phyloP scores from a whole-genome alignment of 1,140 invertebrate genomes.

The Ostrea edulis region DNA sequence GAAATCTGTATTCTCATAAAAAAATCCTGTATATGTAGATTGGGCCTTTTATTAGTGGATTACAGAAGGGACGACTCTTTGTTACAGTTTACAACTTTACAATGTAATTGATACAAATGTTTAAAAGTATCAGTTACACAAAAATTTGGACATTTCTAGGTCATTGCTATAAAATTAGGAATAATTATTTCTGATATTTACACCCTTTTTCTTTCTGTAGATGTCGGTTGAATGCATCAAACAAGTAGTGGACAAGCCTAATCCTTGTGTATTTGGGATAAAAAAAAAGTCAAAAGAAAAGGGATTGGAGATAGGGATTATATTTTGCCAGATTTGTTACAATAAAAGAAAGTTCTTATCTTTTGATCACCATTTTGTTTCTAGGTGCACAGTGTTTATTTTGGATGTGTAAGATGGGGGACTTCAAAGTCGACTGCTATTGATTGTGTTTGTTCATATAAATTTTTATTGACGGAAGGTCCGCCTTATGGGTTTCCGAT shows the following conservation, averaged over 20 bases:
- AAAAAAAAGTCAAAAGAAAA: neutral
- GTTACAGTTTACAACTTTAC: neutral
- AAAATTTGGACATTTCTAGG: slow-evolving; percentile 33
- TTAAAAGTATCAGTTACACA: slow-evolving; percentile 14
- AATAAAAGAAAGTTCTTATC: slow-evolving; percentile 12
- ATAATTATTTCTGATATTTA: too few relatives aligned
- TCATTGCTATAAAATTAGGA: neutral
- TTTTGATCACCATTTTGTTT: slow-evolving; percentile 19
- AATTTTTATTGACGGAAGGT: slow-evolving; percentile 37
- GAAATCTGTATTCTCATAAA: neutral
- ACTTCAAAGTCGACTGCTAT: neutral
- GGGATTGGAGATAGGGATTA: neutral
- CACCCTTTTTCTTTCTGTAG: too few relatives aligned
- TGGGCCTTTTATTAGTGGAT: neutral
- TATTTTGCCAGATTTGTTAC: neutral
- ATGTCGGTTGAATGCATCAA: neutral
- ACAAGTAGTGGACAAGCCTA: neutral
- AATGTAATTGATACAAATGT: slow-evolving; percentile 20
- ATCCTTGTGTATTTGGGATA: neutral
- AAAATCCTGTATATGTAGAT: slow-evolving; percentile 3
- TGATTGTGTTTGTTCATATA: slow-evolving; percentile 31
- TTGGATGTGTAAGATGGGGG: slow-evolving; percentile 23
- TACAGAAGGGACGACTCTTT: neutral
- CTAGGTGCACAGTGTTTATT: slow-evolving; percentile 26
- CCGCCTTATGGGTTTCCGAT: neutral